Conservation (phyloP, 2,797 vertebrate genomes). For the Gymnopithys bicolor region DNA sequence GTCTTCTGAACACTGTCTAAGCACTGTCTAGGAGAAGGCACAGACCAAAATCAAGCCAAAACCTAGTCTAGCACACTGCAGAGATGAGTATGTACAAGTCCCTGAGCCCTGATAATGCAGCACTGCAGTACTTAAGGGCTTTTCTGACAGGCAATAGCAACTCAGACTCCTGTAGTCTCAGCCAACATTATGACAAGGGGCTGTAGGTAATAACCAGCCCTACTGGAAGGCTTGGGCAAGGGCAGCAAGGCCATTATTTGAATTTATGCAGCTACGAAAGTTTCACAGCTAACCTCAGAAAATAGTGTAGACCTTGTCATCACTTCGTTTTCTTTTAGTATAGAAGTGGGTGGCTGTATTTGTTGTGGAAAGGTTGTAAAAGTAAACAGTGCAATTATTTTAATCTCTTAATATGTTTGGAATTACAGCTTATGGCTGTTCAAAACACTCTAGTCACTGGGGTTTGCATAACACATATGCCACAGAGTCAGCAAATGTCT, state of each 20-base stretch:
- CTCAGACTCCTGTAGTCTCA: neutral
- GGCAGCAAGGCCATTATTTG: neutral
- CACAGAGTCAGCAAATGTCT: conserved; percentile 46
- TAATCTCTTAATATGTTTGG: conserved; percentile 64
- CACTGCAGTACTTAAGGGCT: neutral
- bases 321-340: neutral
- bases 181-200: neutral
- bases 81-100: rapidly evolving
- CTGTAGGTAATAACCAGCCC: neutral
- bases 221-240: neutral
- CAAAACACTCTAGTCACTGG: neutral
- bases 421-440: conserved; percentile 47
- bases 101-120: neutral
- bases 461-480: conserved; percentile 3
- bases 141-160: neutral
- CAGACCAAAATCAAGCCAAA: neutral
- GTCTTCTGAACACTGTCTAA: neutral
- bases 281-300: conserved; percentile 14
- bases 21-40: neutral
- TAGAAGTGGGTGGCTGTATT: conserved; percentile 7
- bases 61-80: too few relatives aligned
- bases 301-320: neutral
- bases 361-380: conserved; percentile 63
- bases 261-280: neutral
- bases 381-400: conserved; percentile 61